These are phyloP conservation scores for Clivina fossor DNA, from an alignment of 2,888 invertebrate species.

Conservation along the genomic window DNA sequence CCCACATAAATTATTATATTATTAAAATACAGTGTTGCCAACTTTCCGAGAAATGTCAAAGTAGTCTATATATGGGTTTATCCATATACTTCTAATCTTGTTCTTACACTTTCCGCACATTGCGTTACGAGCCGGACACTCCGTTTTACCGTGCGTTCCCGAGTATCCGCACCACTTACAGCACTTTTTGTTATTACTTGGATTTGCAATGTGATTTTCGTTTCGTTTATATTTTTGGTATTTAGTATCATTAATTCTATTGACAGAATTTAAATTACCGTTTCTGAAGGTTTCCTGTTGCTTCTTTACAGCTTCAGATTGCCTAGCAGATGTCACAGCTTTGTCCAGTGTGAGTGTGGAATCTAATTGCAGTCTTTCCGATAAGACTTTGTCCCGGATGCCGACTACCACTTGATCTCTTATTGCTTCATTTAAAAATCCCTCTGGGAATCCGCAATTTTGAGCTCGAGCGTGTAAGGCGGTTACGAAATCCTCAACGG, in stretches of 20 bases:
- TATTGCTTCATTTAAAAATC: conserved; percentile 29
- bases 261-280: too few relatives aligned
- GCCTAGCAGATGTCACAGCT: conserved; percentile 26
- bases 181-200: neutral
- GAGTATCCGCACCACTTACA: conserved; percentile 13
- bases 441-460: conserved; percentile 27
- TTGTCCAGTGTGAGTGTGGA: conserved; percentile 26
- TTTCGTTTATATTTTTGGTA: neutral
- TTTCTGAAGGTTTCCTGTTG: conserved; percentile 31
- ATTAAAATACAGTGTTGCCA: too few relatives aligned
- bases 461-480: conserved; percentile 25
- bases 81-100: too few relatives aligned
- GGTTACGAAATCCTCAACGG: conserved; percentile 32
- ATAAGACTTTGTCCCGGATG: conserved; percentile 22
- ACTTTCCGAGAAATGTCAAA: too few relatives aligned
- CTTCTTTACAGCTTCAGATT: conserved; percentile 27
- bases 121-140: conserved; percentile 28
- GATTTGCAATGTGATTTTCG: neutral
- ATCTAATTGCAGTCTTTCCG: conserved; percentile 32
- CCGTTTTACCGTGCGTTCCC: conserved; percentile 6
- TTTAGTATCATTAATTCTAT: too few relatives aligned
- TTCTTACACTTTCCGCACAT: conserved; percentile 22
- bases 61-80: too few relatives aligned
- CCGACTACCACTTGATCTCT: conserved; percentile 34
- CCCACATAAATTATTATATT: too few relatives aligned